phyloP scores from a whole-genome alignment of 2,113 vertebrate genomes.

The Holacanthus passer region DNA sequence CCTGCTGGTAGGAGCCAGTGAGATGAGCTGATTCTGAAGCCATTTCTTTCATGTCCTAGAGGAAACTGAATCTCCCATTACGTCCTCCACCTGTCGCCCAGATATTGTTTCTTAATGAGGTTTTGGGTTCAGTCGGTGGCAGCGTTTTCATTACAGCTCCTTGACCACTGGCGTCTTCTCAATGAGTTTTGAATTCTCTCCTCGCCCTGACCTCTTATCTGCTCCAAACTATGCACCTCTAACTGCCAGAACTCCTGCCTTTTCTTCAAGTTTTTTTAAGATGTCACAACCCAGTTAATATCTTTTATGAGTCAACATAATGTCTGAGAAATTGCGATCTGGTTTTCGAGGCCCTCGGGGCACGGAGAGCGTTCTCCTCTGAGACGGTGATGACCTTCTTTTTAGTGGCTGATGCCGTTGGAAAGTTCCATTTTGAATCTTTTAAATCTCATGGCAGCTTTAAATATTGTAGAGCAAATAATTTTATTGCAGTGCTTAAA shows the following conservation, averaged over 20 bases:
- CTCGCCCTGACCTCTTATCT: constrained; percentile 1
- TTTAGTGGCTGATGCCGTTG: background rate
- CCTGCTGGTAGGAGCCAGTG: background rate
- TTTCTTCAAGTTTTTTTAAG: background rate
- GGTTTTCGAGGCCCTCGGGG: constrained; percentile 24
- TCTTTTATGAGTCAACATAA: constrained; percentile 54
- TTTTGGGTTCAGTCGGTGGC: background rate
- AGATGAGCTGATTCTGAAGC: constrained; percentile 7
- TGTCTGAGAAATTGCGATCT: constrained; percentile 19
- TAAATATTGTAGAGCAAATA: constrained; percentile 40
- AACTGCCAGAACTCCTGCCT: background rate
- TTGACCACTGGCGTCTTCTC: background rate
- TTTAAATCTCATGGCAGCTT: constrained; percentile 38
- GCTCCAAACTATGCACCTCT: background rate
- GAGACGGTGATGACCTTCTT: constrained; percentile 49
- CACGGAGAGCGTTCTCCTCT: constrained; percentile 10
- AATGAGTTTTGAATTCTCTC: constrained; percentile 20
- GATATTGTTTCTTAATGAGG: constrained; percentile 34
- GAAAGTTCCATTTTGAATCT: constrained; percentile 30
- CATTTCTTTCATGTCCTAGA: background rate
- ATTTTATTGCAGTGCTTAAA: constrained; percentile 25
- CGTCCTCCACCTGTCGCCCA: constrained; percentile 6
- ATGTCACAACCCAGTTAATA: constrained; percentile 46
- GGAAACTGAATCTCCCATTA: background rate
- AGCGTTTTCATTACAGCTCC: constrained; percentile 23